Conservation (phyloP, 35 echinoderm and acorn worm species). For the Stichopus chloronotus region DNA sequence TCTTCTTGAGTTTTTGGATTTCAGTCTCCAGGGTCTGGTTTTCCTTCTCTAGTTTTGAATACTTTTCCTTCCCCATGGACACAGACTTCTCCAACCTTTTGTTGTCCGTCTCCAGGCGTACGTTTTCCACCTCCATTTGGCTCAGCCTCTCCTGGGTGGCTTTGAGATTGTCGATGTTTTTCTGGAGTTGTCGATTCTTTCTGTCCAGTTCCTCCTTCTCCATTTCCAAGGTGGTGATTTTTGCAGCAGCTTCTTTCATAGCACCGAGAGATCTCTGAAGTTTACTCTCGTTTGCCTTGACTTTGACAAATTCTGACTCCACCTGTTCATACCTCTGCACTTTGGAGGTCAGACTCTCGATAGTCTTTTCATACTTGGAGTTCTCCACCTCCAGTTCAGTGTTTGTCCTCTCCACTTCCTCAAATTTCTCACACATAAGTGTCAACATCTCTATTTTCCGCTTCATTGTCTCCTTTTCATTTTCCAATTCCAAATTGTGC, state of each 20-base stretch:
- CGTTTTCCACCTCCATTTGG: slow-evolving; percentile 95
- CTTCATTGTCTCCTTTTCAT: slow-evolving; percentile 85
- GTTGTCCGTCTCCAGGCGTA: slow-evolving; percentile 86
- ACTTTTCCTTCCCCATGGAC: slow-evolving; percentile 71
- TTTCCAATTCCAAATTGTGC: slow-evolving; percentile 74
- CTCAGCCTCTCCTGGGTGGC: slow-evolving; percentile 75
- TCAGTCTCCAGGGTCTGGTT: slow-evolving; percentile 90
- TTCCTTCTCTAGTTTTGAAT: slow-evolving; percentile 82
- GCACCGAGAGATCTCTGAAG: slow-evolving; percentile 83
- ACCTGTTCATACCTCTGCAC: slow-evolving; percentile 77
- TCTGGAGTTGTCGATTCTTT: slow-evolving; percentile 90
- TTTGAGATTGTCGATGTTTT: slow-evolving; percentile 79
- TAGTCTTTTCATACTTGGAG: slow-evolving; percentile 67
- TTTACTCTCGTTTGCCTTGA: slow-evolving; percentile 77
- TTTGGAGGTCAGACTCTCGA: slow-evolving; percentile 73
- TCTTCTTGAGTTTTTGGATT: slow-evolving; percentile 81
- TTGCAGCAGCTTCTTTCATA: slow-evolving; percentile 70
- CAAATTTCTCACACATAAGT: slow-evolving; percentile 89
- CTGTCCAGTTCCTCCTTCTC: slow-evolving; percentile 94
- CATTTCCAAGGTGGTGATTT: slow-evolving; percentile 79
- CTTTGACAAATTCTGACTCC: slow-evolving; percentile 79
- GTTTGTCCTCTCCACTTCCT: slow-evolving; percentile 85
- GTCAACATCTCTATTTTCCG: slow-evolving; percentile 81
- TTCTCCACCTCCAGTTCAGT: slow-evolving; percentile 90
- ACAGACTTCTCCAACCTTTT: slow-evolving; percentile 74